Percentiles rank a stretch among this genome's conserved stretches.
phyloP scores from a whole-genome alignment of 2,113 vertebrate species.

The Tachuris rubrigastra region DNA sequence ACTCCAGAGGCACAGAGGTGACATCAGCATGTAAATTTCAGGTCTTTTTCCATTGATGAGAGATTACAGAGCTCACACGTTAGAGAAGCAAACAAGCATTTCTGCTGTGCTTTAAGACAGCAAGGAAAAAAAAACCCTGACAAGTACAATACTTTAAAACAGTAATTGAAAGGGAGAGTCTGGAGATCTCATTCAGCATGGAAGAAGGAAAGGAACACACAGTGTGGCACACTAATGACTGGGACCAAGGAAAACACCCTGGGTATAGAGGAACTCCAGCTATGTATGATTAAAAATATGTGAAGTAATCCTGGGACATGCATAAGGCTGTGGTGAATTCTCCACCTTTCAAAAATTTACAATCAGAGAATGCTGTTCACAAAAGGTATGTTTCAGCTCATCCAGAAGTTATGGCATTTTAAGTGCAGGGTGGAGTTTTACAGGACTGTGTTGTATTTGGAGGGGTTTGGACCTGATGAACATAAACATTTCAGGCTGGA shows the following conservation, averaged over 20 bases:
- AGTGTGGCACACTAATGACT: neutral
- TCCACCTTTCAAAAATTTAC: neutral
- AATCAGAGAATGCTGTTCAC: neutral
- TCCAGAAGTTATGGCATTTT: neutral
- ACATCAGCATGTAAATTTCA: neutral
- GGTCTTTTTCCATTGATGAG: neutral
- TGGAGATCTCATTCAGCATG: neutral
- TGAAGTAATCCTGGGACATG: neutral
- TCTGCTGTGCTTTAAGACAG: neutral
- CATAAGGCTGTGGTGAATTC: neutral
- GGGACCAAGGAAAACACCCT: neutral
- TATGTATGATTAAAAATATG: neutral
- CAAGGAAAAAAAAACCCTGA: neutral
- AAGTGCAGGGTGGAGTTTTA: conserved; percentile 14
- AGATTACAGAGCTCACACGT: neutral
- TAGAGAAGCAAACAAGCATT: neutral
- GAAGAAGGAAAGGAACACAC: neutral
- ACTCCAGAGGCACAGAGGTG: neutral
- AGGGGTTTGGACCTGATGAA: neutral
- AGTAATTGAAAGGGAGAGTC: neutral
- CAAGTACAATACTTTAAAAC: neutral
- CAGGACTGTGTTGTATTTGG: neutral
- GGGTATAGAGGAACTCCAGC: neutral
- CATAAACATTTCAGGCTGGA: neutral
- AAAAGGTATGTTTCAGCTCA: neutral